A percentile compares a stretch with the other conserved stretches of the same genome.
Evolutionary conservation across 1,140 invertebrate genomes (phyloP).

Genomic region (Meteorus sp.): DNA sequence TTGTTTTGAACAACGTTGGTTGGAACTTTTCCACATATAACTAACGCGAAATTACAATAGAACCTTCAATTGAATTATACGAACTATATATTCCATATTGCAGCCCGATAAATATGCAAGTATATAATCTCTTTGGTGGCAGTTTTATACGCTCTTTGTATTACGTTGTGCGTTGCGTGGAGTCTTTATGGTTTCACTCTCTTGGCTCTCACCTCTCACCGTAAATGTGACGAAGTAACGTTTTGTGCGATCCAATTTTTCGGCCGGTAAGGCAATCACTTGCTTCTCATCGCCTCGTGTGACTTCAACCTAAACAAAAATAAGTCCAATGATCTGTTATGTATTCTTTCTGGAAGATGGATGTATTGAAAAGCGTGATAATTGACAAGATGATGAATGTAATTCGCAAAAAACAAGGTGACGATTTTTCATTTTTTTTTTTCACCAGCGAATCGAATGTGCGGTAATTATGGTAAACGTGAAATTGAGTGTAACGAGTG

Average conservation of each 20-base stretch:
- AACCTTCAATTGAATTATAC: too few species aligned
- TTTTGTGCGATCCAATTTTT: constrained; percentile 83
- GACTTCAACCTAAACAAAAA: constrained; percentile 64
- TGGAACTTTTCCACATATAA: not conserved
- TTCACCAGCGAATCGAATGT: too few species aligned
- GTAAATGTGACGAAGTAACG: constrained; percentile 89
- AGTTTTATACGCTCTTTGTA: constrained; percentile 45
- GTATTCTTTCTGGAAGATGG: too few species aligned
- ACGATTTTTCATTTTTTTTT: too few species aligned
- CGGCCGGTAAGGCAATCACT: constrained; percentile 80
- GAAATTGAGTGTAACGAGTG: too few species aligned
- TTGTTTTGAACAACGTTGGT: not conserved
- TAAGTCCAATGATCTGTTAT: not conserved
- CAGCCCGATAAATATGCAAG: too few species aligned
- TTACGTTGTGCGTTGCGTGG: constrained; percentile 41
- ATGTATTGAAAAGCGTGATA: not conserved
- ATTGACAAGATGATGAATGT: not conserved
- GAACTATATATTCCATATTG: too few species aligned
- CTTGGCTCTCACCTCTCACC: constrained; percentile 66
- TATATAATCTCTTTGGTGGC: not conserved
- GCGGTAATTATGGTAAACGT: too few species aligned
- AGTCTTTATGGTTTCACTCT: constrained; percentile 35
- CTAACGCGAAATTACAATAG: too few species aligned
- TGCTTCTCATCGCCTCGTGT: constrained; percentile 80
- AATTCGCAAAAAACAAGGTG: too few species aligned